phyloP scores from a whole-genome alignment of 2,797 vertebrate genomes.

The Spizella passerina region DNA sequence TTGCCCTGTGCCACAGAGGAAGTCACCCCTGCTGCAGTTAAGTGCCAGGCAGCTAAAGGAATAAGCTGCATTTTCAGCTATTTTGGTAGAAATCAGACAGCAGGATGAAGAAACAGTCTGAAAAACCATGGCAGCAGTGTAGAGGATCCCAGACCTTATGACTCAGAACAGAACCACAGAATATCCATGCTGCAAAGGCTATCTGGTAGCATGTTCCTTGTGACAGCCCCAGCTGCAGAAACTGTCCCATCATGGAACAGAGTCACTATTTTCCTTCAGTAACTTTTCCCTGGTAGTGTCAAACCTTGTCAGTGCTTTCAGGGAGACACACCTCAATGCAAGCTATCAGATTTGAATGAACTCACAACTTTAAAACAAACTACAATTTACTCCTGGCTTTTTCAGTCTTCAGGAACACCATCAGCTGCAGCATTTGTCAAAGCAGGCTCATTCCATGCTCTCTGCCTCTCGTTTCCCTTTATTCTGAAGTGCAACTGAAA shows the following conservation, averaged over 20 bases:
- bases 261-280: not conserved
- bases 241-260: not conserved
- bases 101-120: not conserved
- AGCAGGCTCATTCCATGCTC: not conserved
- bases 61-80: not conserved
- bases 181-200: not conserved
- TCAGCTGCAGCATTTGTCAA: not conserved
- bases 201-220: not conserved
- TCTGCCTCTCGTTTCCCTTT: not conserved
- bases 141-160: not conserved
- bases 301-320: not conserved
- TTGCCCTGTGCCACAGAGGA: rapidly evolving
- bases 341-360: not conserved
- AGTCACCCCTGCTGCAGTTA: not conserved
- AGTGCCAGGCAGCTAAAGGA: not conserved
- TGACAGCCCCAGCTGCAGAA: not conserved
- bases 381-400: not conserved
- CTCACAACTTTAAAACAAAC: not conserved
- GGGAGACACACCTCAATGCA: not conserved
- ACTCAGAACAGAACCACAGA: not conserved
- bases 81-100: not conserved
- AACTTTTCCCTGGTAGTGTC: not conserved
- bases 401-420: not conserved
- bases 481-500: not conserved
- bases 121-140: not conserved